Percentiles rank a stretch among this genome's conserved stretches.
phyloP scores from a whole-genome alignment of 1,140 invertebrate species.

The Pogonus chalceus region DNA sequence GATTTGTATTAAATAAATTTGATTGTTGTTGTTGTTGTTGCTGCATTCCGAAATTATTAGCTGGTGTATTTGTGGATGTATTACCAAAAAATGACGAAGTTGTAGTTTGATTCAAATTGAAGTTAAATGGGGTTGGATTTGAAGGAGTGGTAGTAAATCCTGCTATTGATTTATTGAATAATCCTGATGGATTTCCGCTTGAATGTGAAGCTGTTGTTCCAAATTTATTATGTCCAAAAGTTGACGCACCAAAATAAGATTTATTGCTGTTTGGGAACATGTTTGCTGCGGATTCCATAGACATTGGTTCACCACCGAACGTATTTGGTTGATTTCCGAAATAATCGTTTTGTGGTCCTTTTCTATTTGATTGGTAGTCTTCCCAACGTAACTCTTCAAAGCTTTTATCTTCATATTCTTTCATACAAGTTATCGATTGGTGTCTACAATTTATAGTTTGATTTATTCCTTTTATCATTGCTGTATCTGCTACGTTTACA shows the following conservation, averaged over 20 bases:
- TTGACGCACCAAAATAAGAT: no score
- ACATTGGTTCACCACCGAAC: constrained; percentile 11
- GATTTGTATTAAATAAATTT: constrained; percentile 15
- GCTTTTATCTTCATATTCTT: constrained; percentile 92
- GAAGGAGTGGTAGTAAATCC: constrained; percentile 32
- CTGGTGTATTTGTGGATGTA: no score
- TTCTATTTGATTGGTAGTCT: constrained; percentile 84
- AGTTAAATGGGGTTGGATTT: neutral
- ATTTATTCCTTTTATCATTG: constrained; percentile 75
- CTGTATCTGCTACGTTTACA: constrained; percentile 77
- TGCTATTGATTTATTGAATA: constrained; percentile 27
- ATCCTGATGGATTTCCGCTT: constrained; percentile 10
- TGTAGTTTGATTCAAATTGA: neutral
- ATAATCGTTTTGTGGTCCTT: constrained; percentile 43
- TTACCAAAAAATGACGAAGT: no score
- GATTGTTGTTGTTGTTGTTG: neutral
- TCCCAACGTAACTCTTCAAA: constrained; percentile 88
- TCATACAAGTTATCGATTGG: constrained; percentile 95
- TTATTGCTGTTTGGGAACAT: no score
- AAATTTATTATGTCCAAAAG: constrained; percentile 37
- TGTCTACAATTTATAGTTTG: constrained; percentile 81
- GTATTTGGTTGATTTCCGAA: constrained; percentile 16
- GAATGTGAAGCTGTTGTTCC: constrained; percentile 26
- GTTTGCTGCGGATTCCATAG: constrained; percentile 9
- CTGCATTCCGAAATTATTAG: no score